Base-by-base conservation (phyloP, 2,797 vertebrate genomes). In the Pseudochromis fuscus region DNA sequence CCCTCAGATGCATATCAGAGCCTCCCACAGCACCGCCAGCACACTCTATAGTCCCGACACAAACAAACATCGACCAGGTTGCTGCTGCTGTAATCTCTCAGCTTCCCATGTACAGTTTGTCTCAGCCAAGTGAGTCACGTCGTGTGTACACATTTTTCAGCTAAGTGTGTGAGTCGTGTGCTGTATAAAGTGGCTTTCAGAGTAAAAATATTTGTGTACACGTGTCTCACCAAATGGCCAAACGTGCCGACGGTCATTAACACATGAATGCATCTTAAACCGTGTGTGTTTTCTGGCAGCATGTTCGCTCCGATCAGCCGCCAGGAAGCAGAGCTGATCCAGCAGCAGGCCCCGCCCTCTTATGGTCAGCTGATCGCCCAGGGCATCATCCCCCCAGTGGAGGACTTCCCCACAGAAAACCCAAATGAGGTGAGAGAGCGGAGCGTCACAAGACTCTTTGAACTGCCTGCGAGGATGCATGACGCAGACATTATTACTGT, bases 361-460 rank as follows among this genome's bases (percentile, higher is more conserved):
- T 98, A 98, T 0, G 96, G 96, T 69, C 96, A 98, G 83, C 93
- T 98, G 67, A 98, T 98, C 0, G 96, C 96, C 10, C 96, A 96
- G 81, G 96, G 96, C 2, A 93, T 95, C 83, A 97, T 98, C 72
- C 96, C 96, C 0, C 95, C 96, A 7, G 96, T 98, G 24, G 96
- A 97, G 55, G 96, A 97, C 85, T 98, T 97, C 73, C 96, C 96
- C 25, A 96, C 96, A 1, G 96, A 97, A 85, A 96, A 94, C 77
- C 95, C 96, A 4, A 96, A 92, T 50, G 96, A 97, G 79, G 96
- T 97, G 78, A 95, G 93, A 64, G n/a, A 23, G 7, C 18, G 38
- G 31, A 1, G n/a, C 2, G 1, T 10, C 42, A 16, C 9, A 19
- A 4, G 1, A 48, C n/a, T 38, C 7, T 12, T 4, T 5, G 1